These are phyloP conservation scores for Phragmatobia fuliginosa DNA, from an alignment of 2,888 invertebrate species.

Conservation along the genomic window DNA sequence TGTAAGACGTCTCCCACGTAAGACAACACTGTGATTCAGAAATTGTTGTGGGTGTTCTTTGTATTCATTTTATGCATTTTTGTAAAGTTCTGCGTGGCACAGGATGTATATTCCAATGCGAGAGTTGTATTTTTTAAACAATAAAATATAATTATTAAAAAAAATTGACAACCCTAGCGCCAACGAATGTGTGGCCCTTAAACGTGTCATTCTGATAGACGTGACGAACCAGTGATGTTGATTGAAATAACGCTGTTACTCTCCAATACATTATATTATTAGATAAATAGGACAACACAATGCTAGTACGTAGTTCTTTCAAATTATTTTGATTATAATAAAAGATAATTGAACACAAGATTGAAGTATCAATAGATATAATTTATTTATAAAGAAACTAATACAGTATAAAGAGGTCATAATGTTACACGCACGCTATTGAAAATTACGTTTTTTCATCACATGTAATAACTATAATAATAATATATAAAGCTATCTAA, in stretches of 20 bases:
- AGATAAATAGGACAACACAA: slow-evolving; percentile 45
- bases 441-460: neutral
- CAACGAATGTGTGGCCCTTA: slow-evolving; percentile 50
- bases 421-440: neutral
- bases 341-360: slow-evolving; percentile 13
- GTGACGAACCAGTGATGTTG: slow-evolving; percentile 47
- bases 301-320: slow-evolving; percentile 22
- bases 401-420: neutral
- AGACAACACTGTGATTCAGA: too few relatives aligned
- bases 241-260: slow-evolving; percentile 48
- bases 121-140: too few relatives aligned
- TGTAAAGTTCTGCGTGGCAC: too few relatives aligned
- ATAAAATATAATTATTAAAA: neutral
- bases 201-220: slow-evolving; percentile 50
- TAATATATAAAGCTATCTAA: neutral
- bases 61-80: too few relatives aligned
- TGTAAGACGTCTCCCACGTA: too few relatives aligned
- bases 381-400: slow-evolving; percentile 14
- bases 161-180: slow-evolving; percentile 41
- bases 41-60: too few relatives aligned
- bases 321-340: slow-evolving; percentile 17
- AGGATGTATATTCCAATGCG: too few relatives aligned
- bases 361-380: slow-evolving; percentile 14
- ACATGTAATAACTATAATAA: neutral
- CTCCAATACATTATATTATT: slow-evolving; percentile 21